Evolutionary conservation across 2,113 vertebrate species (phyloP).

Genomic region (Trachemys scripta): DNA sequence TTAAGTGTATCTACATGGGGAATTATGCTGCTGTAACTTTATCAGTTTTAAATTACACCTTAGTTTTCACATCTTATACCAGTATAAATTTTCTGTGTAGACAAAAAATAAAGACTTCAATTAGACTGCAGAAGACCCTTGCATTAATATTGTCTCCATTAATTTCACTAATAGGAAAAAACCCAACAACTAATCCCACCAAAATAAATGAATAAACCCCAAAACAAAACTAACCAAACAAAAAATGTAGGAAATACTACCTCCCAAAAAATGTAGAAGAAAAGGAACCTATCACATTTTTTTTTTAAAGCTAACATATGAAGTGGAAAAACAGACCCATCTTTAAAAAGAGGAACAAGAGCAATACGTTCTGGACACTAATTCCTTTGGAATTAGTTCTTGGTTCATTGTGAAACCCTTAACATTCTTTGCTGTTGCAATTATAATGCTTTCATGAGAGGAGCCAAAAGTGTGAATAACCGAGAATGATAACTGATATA

Average conservation of each 20-base stretch:
- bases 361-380: not conserved
- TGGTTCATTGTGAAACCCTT: conserved; percentile 24
- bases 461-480: not conserved
- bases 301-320: not conserved
- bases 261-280: not conserved
- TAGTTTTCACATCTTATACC: too few species aligned
- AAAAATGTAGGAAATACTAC: not conserved
- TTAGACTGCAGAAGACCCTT: too few species aligned
- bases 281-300: not conserved
- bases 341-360: not conserved
- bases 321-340: conserved; percentile 4
- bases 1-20: too few species aligned
- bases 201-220: not conserved
- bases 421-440: not conserved
- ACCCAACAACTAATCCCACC: too few species aligned
- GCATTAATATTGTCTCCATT: too few species aligned
- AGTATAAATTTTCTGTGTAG: too few species aligned
- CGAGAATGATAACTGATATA: not conserved
- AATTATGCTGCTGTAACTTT: too few species aligned
- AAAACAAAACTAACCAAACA: not conserved
- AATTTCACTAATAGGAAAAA: too few species aligned
- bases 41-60: too few species aligned
- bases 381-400: conserved; percentile 9
- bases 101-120: not conserved
- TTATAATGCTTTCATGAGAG: not conserved